Conservation (phyloP, 1,140 invertebrate genomes). For the Liolophura sinensis region DNA sequence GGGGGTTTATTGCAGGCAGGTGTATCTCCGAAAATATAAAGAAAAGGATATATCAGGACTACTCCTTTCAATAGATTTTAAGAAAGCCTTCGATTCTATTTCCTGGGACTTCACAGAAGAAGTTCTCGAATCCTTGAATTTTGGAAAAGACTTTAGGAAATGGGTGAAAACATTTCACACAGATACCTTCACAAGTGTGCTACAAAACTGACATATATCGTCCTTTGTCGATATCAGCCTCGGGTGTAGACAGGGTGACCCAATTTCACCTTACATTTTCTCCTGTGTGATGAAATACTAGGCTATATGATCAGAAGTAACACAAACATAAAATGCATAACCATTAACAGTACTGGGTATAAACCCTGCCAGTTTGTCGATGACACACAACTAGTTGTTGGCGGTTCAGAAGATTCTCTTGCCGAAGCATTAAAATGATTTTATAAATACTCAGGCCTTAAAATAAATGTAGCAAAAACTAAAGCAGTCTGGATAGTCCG, state of each 20-base stretch:
- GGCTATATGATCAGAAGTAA: too few relatives aligned
- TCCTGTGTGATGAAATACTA: constrained; percentile 12
- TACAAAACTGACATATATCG: constrained; percentile 10
- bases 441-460: too few relatives aligned
- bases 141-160: constrained; percentile 12
- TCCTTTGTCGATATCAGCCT: constrained; percentile 5
- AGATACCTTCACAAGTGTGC: constrained; percentile 3
- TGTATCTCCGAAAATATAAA: constrained; percentile 13
- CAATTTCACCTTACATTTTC: constrained; percentile 12
- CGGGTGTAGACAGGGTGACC: constrained; percentile 15
- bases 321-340: too few relatives aligned
- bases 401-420: too few relatives aligned
- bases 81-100: constrained; percentile 15
- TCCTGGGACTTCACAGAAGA: constrained; percentile 13
- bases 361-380: too few relatives aligned
- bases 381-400: too few relatives aligned
- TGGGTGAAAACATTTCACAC: constrained; percentile 11
- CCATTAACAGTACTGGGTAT: too few relatives aligned
- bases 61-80: constrained; percentile 14
- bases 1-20: too few relatives aligned
- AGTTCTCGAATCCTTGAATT: constrained; percentile 9
- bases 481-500: too few relatives aligned
- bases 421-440: too few relatives aligned
- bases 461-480: too few relatives aligned
- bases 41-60: constrained; percentile 3